Evolutionary conservation across 2,113 vertebrate species (phyloP), one percentile per base, ranked within the genome.

Genomic region (Arizona elegans): DNA sequence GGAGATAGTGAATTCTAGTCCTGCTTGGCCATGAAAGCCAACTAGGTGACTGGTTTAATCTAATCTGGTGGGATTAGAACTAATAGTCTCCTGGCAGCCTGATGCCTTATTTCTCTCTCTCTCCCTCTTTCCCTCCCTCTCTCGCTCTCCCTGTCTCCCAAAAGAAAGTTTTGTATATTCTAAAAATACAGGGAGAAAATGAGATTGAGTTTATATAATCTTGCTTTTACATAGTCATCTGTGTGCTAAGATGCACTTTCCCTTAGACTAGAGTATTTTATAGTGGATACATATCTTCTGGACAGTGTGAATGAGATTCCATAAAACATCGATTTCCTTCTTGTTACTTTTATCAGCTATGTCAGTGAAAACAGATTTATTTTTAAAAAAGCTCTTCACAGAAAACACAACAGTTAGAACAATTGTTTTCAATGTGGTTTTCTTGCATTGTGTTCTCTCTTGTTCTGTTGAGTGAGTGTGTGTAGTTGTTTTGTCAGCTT

Each of bases 361-460:
- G 26, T 90, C 90, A 58, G 90, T 43, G 50, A 95, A 13, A 62
- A 56, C 33, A 1, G 15, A 85, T 24, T 62, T 90, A 17, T 55
- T 56, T 8, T 26, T 91, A 43, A 92, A 95, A 13, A 9, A 11
- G 70, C 70, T 93, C 15, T 53, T 94, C 54, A 50, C 0, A 0
- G 93, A 86, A 65, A 91, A 55, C 58, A 95, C 29, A 9, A 0
- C 50, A 90, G 59, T 92, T 87, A 59, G 94, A 89, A 87, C 62
- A 59, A 94, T 93, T 94, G 91, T 23, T 0, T 65, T 87, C 92
- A 93, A 86, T 90, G 95, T 92, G 38, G 55, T 13, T 50, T 94
- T 94, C 96, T 94, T 94, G 24, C 24, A 85, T 95, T 56, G 94
- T 95, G 70, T 85, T 70, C 86, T 92, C 75, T 88, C 53, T 95